A percentile compares a stretch with the other conserved stretches of the same genome.
Conservation (phyloP, 2,797 vertebrate species). For the Acanthurus leucopareius region DNA sequence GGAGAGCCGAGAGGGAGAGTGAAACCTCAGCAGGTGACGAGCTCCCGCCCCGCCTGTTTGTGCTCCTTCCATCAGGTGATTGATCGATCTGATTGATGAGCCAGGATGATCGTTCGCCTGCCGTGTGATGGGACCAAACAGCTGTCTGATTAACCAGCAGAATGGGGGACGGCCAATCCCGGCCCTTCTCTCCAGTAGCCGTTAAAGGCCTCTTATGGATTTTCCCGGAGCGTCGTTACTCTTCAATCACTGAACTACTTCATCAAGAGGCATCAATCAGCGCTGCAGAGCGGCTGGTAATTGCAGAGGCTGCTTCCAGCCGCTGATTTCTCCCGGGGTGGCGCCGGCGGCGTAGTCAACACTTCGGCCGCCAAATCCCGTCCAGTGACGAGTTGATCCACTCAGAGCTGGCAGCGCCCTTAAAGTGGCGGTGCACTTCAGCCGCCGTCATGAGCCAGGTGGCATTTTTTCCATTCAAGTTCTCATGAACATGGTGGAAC, state of each 20-base stretch:
- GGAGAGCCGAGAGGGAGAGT: constrained; percentile 1
- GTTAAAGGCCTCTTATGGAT: constrained; percentile 77
- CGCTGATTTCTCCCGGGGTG: constrained; percentile 74
- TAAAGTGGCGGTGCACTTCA: constrained; percentile 20
- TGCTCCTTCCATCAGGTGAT: constrained; percentile 40
- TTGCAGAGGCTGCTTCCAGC: constrained; percentile 72
- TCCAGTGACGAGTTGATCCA: constrained; percentile 36
- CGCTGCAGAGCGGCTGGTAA: constrained; percentile 67
- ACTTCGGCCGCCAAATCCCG: constrained; percentile 36
- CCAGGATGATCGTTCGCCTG: constrained; percentile 46
- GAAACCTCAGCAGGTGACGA: constrained; percentile 47
- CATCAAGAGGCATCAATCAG: constrained; percentile 83
- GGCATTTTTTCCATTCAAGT: constrained; percentile 3
- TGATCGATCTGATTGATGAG: constrained; percentile 72
- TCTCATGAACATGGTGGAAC: background rate
- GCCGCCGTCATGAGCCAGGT: constrained; percentile 19
- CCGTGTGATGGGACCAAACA: constrained; percentile 42
- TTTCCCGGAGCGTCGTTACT: constrained; percentile 71
- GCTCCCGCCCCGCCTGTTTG: constrained; percentile 15
- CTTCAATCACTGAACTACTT: constrained; percentile 83
- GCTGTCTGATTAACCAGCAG: constrained; percentile 66
- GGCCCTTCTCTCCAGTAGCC: constrained; percentile 45
- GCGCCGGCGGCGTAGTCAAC: background rate
- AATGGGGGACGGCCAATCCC: constrained; percentile 57
- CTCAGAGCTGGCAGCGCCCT: constrained; percentile 42